Evolutionary conservation across 2,888 invertebrate species (phyloP), one percentile per base, ranked within the genome.

Genomic region (Parnassius mnemosyne): DNA sequence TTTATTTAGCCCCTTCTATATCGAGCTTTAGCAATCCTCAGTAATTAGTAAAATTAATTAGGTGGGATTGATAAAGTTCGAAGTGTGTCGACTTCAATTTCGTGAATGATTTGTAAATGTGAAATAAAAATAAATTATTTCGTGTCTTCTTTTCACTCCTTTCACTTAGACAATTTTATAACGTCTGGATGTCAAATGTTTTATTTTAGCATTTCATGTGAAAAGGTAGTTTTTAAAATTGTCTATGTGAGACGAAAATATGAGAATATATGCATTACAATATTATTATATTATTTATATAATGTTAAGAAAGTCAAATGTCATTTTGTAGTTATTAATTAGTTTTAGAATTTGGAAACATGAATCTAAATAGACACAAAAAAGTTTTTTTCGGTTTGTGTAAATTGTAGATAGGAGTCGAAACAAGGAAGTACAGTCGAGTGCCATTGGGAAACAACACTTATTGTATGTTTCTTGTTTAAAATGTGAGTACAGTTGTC

Each of bases 371-470:
- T 13, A 49, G 47, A 16, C 47, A 49, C 12, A 9, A 49, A 49
- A 13, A 13, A 13, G 9, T 2, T n/a, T 49, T n/a, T 9, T 9
- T 11, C 41, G 43, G 53, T 43, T 50, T 44, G 59, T 59, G n/a
- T 58, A 51, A 41, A 57, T 5, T 13, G 16, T 63, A 56, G 51
- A 51, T 58, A 61, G 54, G 52, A 68, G 68, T 69, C 68, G 68
- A 75, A 77, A 76, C 73, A 74, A 75, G 72, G 59, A 86, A 85
- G 85, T 85, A 85, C 84, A 85, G 78, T 78, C 74, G 72, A 80
- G 87, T 87, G 87, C 87, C 87, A 87, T 87, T 81, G 73, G 76
- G 79, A 73, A 71, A 60, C 78, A 70, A 71, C 75, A 73, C 74
- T 71, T 67, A 74, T 71, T 67, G 68, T 68, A 66, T 61, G 42